Evolutionary conservation across 2,113 vertebrate species (phyloP).

Genomic region (Nibea albiflora): DNA sequence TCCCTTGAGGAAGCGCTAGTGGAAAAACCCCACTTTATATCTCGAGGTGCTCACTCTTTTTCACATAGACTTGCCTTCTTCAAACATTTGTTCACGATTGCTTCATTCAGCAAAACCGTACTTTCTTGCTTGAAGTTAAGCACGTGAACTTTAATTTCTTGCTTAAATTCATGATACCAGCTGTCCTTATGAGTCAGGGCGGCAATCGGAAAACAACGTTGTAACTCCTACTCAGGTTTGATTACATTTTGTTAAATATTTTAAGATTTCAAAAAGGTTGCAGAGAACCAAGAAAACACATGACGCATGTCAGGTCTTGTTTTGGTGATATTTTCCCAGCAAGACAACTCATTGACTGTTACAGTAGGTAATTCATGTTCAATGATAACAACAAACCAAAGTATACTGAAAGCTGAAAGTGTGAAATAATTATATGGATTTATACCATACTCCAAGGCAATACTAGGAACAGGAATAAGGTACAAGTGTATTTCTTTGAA

Average conservation of each 20-base stretch:
- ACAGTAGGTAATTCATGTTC: not conserved
- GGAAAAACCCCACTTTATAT: slow-evolving; percentile 32
- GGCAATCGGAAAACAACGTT: not conserved
- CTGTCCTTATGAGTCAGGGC: not conserved
- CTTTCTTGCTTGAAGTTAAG: not conserved
- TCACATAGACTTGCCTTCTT: slow-evolving; percentile 38
- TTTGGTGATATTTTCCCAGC: not conserved
- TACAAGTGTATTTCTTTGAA: not conserved
- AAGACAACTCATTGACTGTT: too few relatives aligned
- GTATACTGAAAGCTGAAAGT: too few relatives aligned
- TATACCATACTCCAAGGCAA: too few relatives aligned
- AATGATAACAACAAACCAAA: not conserved
- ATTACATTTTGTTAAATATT: not conserved
- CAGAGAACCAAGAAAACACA: not conserved
- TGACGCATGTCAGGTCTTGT: not conserved
- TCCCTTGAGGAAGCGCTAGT: slow-evolving; percentile 46
- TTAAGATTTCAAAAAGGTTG: slow-evolving; percentile 1
- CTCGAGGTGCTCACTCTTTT: slow-evolving; percentile 15
- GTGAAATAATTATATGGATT: not conserved
- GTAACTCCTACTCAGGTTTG: not conserved
- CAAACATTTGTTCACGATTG: slow-evolving; percentile 40
- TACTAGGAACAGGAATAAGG: not conserved
- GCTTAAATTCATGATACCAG: not conserved
- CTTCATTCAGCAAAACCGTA: slow-evolving; percentile 1
- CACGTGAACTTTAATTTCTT: not conserved